Conservation (phyloP, 2,113 vertebrate species). For the Hyla sarda region DNA sequence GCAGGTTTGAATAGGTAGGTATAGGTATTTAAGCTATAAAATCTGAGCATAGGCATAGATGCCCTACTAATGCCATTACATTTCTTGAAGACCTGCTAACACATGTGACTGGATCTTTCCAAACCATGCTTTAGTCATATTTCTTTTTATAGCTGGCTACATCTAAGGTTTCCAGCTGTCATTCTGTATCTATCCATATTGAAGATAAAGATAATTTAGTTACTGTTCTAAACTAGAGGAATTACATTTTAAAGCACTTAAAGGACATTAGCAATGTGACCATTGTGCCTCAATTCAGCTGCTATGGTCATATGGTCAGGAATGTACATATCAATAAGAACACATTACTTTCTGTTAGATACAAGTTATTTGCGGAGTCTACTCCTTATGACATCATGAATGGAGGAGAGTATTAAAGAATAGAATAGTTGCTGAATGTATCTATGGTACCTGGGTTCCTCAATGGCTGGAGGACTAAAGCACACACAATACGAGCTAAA, state of each 20-base stretch:
- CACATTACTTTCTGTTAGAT: neutral
- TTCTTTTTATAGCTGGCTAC: too few relatives aligned
- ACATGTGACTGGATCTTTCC: neutral
- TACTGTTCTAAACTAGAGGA: constrained; percentile 24
- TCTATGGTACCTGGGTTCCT: too few relatives aligned
- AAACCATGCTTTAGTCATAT: neutral
- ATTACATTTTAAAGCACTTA: constrained; percentile 43
- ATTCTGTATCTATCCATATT: constrained; percentile 3
- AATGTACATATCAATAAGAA: neutral
- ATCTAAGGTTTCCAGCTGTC: neutral
- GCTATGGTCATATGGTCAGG: neutral
- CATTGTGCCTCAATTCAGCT: constrained; percentile 20
- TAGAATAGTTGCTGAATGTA: neutral
- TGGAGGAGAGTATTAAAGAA: neutral
- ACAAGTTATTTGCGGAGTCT: neutral
- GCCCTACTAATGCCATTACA: neutral
- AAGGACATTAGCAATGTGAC: constrained; percentile 34
- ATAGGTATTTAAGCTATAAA: too few relatives aligned
- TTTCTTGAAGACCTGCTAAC: neutral
- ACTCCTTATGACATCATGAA: neutral
- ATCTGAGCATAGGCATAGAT: neutral
- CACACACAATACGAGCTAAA: neutral
- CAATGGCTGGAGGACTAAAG: neutral
- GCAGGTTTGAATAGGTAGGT: too few relatives aligned
- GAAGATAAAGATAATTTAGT: constrained; percentile 37